A percentile compares a stretch with the other conserved stretches of the same genome.
These are phyloP conservation scores for Slavum lentiscoides DNA, from an alignment of 2,888 invertebrate species.

Conservation along the genomic window DNA sequence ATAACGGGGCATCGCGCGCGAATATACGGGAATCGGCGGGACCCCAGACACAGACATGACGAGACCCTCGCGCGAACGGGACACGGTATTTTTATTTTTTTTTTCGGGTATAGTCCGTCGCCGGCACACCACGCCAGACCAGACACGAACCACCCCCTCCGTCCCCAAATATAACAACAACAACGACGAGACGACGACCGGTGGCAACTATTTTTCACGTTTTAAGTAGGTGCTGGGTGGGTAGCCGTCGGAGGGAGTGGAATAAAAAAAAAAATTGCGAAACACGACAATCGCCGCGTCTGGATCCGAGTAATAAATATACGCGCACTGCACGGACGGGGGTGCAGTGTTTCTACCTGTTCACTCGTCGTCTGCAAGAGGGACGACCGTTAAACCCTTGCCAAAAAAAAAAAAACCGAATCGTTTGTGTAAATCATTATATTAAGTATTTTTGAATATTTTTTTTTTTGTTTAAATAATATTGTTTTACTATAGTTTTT, in stretches of 20 bases:
- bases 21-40: conserved; percentile 30
- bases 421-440: conserved; percentile 11
- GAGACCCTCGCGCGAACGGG: conserved; percentile 44
- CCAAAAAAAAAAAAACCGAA: conserved; percentile 23
- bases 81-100: conserved; percentile 20
- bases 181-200: not conserved
- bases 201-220: conserved; percentile 51
- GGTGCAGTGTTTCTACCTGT: conserved; percentile 36
- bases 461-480: too few relatives aligned
- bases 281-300: conserved; percentile 45
- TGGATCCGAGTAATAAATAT: conserved; percentile 11
- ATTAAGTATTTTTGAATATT: conserved; percentile 29
- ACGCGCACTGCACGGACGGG: not conserved
- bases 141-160: not conserved
- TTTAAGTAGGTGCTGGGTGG: conserved; percentile 17
- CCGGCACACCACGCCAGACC: conserved; percentile 16
- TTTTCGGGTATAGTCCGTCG: conserved; percentile 33
- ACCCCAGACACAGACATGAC: conserved; percentile 36
- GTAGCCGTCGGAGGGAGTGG: not conserved
- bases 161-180: too few relatives aligned
- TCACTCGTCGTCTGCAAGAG: conserved; percentile 38
- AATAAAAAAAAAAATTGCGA: conserved; percentile 34
- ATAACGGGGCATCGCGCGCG: conserved; percentile 33
- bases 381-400: conserved; percentile 40
- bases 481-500: too few relatives aligned